phyloP scores from a whole-genome alignment of 2,888 invertebrate species.

The Catocala nupta region DNA sequence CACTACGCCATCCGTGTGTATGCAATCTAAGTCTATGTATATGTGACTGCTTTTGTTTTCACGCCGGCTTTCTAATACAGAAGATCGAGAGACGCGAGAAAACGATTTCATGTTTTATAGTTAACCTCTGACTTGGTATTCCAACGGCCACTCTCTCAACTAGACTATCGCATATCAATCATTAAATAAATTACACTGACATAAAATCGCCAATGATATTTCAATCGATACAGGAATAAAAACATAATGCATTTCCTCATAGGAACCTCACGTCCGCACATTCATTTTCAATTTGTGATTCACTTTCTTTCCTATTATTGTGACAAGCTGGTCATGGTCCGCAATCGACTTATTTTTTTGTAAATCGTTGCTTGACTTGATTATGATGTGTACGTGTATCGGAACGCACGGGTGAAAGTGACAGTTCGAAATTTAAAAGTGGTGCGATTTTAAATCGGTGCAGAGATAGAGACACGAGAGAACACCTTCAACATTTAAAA shows the following conservation, averaged over 20 bases:
- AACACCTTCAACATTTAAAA: neutral
- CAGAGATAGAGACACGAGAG: neutral
- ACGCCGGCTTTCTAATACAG: too few species aligned
- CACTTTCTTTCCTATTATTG: constrained; percentile 55
- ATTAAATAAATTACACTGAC: too few species aligned
- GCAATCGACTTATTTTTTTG: constrained; percentile 47
- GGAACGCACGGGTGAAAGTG: constrained; percentile 35
- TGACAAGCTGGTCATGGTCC: constrained; percentile 39
- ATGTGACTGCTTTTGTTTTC: too few species aligned
- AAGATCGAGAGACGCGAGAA: too few species aligned
- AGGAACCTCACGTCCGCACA: constrained; percentile 41
- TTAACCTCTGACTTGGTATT: too few species aligned
- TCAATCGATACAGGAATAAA: constrained; percentile 11
- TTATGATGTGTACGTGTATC: constrained; percentile 40
- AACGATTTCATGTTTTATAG: too few species aligned
- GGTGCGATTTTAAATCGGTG: neutral
- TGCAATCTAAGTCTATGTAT: too few species aligned
- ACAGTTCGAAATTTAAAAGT: constrained; percentile 20
- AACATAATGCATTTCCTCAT: constrained; percentile 12
- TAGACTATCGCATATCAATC: too few species aligned
- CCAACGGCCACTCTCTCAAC: too few species aligned
- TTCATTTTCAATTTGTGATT: constrained; percentile 53
- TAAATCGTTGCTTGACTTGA: constrained; percentile 23
- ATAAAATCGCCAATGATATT: neutral
- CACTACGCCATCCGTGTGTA: too few species aligned